phyloP scores from a whole-genome alignment of 2,113 vertebrate genomes.

The Pampusana beccarii region DNA sequence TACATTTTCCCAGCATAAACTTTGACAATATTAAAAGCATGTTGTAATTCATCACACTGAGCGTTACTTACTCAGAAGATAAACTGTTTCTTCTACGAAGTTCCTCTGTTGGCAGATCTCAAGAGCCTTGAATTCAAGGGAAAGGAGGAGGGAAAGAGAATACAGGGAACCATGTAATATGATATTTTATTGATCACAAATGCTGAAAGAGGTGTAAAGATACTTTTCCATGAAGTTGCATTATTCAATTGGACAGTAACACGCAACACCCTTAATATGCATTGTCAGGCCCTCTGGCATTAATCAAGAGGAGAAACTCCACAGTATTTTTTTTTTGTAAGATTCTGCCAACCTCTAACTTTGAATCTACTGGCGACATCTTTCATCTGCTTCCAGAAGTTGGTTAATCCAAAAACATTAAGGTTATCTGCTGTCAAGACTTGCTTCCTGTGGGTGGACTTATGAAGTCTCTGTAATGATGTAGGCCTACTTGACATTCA shows the following conservation, averaged over 20 bases:
- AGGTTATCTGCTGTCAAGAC: neutral
- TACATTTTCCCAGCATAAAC: neutral
- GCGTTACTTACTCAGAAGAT: conserved; percentile 92
- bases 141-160: conserved; percentile 12
- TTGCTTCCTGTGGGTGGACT: neutral
- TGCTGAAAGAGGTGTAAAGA: neutral
- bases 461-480: neutral
- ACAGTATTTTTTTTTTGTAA: neutral
- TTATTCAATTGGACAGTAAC: neutral
- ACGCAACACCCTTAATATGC: neutral
- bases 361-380: neutral
- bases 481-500: neutral
- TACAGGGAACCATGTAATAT: neutral
- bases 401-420: neutral
- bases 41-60: neutral
- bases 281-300: neutral
- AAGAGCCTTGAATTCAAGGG: conserved; percentile 83
- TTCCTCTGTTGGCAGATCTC: conserved; percentile 98
- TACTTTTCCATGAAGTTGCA: neutral
- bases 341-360: neutral
- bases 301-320: neutral
- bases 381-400: neutral
- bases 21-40: neutral
- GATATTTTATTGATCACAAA: neutral
- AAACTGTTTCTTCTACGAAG: conserved; percentile 97